Evolutionary conservation across 2,888 invertebrate genomes (phyloP), one percentile per base, ranked within the genome.

Genomic region (Phengaris alcon): DNA sequence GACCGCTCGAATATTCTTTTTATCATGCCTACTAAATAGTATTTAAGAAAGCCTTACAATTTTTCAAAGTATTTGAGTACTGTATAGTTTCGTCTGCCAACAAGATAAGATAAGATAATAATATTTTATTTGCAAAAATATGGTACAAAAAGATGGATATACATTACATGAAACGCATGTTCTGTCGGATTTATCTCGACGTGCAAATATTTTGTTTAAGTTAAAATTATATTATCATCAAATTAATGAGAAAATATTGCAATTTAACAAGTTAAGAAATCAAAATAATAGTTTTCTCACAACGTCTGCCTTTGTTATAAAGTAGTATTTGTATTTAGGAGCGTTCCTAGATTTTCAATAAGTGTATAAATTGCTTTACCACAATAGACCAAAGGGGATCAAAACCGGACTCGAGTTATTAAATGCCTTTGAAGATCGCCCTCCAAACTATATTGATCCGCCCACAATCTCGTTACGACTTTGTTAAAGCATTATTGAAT

Each of bases 341-440:
- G 10, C 70, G 2, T 22, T 51, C 6, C 35, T 13, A 54, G 7
- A 54, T 13, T 72, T 72, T 54, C 72, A 72, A 52, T 72, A 35
- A 12, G 52, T 22, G 22, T 54, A 72, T 72, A 54, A 54, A 72
- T 54, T 72, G 72, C 51, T 54, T 72, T 35, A 72, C 54, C 72
- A 72, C 52, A 72, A 72, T 72, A 22, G 72, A 72, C 72, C 54
- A 44, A 72, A 72, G 72, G 22, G 72, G 72, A 72, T 72, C 54
- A 54, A 72, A 52, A 72, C 52, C 35, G 72, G 72, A 54, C 72
- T 35, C 52, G 13, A 35, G 51, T 72, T 72, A 72, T 72, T 72
- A 72, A 54, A 72, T 13, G 72, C 72, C 22, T 54, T 52, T 46
- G 48, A 69, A 69, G 35, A 64, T 12, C 64, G 35, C 35, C 44